Percentiles rank a stretch among this genome's conserved stretches.
Evolutionary conservation across 2,113 vertebrate species (phyloP).

Genomic region (Thymallus thymallus): DNA sequence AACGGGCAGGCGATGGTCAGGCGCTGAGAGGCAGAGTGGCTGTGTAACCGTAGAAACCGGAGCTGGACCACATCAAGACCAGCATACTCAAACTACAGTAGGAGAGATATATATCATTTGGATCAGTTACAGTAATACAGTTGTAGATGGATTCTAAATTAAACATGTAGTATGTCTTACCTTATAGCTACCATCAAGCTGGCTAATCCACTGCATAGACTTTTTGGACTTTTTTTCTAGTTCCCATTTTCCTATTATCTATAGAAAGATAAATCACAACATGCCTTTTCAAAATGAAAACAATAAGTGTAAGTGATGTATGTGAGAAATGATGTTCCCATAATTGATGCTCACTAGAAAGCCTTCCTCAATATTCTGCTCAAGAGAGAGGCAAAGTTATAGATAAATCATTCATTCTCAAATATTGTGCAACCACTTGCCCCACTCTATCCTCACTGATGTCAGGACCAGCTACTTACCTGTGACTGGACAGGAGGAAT

Average conservation of each 20-base stretch:
- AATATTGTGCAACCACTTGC: too few relatives aligned
- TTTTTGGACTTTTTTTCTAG: constrained; percentile 19
- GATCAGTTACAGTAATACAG: background rate
- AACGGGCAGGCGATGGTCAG: constrained; percentile 57
- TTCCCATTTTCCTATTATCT: constrained; percentile 55
- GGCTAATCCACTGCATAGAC: constrained; percentile 49
- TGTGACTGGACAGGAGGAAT: constrained; percentile 61
- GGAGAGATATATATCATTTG: background rate
- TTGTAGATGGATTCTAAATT: background rate
- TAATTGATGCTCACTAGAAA: too few relatives aligned
- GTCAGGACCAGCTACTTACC: constrained; percentile 41
- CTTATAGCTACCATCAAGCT: constrained; percentile 46
- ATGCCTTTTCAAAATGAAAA: background rate
- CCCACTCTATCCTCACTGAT: too few relatives aligned
- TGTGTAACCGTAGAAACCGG: constrained; percentile 74
- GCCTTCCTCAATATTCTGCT: too few relatives aligned
- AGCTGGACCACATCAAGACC: constrained; percentile 71
- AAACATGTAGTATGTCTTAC: constrained; percentile 35
- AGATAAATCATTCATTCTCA: too few relatives aligned
- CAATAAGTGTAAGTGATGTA: too few relatives aligned
- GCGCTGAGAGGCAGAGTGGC: constrained; percentile 64
- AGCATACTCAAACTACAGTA: constrained; percentile 66
- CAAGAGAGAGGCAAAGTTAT: too few relatives aligned
- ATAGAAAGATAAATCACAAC: constrained; percentile 3
- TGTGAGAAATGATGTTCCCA: too few relatives aligned